A percentile compares a stretch with the other conserved stretches of the same genome.
phyloP scores from a whole-genome alignment of 2,113 vertebrate species.

The Rhegmatorhina hoffmannsi region DNA sequence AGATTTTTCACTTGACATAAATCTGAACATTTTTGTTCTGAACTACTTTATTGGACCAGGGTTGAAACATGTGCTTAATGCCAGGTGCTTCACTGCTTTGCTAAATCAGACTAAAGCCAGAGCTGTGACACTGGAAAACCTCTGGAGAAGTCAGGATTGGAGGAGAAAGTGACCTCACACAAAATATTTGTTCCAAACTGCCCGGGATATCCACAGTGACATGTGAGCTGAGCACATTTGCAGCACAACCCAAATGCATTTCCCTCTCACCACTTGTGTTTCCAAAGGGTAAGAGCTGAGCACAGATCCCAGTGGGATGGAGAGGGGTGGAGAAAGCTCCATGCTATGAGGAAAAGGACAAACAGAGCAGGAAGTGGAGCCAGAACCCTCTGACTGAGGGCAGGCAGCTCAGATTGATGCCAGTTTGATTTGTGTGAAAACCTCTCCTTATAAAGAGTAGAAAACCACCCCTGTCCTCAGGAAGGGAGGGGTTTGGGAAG shows the following conservation, averaged over 20 bases:
- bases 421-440: not conserved
- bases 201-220: not conserved
- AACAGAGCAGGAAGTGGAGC: not conserved
- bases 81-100: not conserved
- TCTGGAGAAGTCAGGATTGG: not conserved
- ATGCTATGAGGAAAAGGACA: not conserved
- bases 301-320: not conserved
- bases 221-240: rapidly evolving
- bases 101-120: conserved; percentile 26
- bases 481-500: not conserved
- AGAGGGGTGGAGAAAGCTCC: not conserved
- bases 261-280: not conserved
- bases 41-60: conserved; percentile 3
- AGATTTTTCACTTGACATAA: not conserved
- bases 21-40: not conserved
- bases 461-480: not conserved
- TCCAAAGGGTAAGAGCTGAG: not conserved
- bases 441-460: not conserved
- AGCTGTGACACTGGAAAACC: not conserved
- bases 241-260: not conserved
- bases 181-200: not conserved
- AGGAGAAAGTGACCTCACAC: not conserved
- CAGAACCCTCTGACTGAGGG: not conserved
- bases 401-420: not conserved
- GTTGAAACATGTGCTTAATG: not conserved